These are phyloP conservation scores for Amphipoea lucens DNA, from an alignment of 2,888 invertebrate species.

Conservation along the genomic window DNA sequence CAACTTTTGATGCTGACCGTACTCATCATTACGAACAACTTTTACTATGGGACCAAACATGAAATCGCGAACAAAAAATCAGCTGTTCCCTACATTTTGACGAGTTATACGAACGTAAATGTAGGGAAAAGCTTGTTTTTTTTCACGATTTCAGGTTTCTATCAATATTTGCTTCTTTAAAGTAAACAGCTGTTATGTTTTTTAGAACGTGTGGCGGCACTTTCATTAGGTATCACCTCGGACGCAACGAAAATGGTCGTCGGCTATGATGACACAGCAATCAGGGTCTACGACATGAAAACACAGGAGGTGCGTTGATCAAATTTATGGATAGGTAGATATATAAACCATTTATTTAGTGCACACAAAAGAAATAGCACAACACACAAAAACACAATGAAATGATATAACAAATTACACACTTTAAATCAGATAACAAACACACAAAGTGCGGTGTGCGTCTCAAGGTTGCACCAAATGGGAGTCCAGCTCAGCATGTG, in stretches of 20 bases:
- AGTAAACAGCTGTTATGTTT: background rate
- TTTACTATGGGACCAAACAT: no score
- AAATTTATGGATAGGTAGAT: background rate
- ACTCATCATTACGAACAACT: no score
- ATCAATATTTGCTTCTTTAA: background rate
- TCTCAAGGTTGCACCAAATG: background rate
- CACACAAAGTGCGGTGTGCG: background rate
- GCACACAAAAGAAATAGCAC: background rate
- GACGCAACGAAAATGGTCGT: conserved; percentile 79
- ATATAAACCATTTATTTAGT: background rate
- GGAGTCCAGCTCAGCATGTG: background rate
- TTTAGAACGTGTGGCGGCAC: conserved; percentile 79
- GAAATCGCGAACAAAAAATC: no score
- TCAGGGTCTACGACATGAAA: conserved; percentile 85
- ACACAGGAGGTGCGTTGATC: conserved; percentile 80
- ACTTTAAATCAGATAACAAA: background rate
- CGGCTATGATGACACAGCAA: conserved; percentile 82
- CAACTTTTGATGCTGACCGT: no score
- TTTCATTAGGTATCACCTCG: conserved; percentile 79
- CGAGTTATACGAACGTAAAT: no score
- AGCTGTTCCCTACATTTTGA: no score
- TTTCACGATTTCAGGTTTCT: no score
- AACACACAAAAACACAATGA: background rate
- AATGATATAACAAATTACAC: background rate
- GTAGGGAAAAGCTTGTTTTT: no score